phyloP scores from a whole-genome alignment of 2,113 vertebrate species.

The Aphelocoma coerulescens region DNA sequence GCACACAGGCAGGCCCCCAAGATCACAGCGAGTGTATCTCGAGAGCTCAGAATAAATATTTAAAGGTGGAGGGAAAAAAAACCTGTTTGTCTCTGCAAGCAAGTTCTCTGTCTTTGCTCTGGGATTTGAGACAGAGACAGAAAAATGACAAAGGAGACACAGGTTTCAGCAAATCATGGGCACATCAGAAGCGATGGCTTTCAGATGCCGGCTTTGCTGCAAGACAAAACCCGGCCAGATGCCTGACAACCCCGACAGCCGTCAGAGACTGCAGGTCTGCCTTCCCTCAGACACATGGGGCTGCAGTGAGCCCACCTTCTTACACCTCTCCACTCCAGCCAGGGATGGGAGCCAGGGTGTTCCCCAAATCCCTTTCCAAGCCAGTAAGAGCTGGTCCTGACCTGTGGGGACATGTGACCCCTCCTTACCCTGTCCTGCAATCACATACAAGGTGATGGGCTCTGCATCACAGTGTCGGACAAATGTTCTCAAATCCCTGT shows the following conservation, averaged over 20 bases:
- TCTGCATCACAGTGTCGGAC: not conserved
- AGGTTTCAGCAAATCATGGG: slow-evolving; percentile 35
- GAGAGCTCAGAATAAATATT: slow-evolving; percentile 45
- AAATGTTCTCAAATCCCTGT: not conserved
- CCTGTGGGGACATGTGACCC: fast-evolving
- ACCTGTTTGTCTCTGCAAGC: not conserved
- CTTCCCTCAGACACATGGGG: not conserved
- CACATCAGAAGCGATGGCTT: slow-evolving; percentile 8
- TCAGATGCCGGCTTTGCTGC: not conserved
- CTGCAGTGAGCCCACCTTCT: not conserved
- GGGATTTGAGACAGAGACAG: slow-evolving; percentile 36
- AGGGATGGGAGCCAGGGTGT: not conserved
- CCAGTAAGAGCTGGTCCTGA: not conserved
- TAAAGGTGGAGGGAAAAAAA: not conserved
- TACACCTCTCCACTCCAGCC: not conserved
- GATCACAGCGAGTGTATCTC: not conserved
- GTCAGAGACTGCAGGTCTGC: not conserved
- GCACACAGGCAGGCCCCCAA: not conserved
- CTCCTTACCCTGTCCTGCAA: fast-evolving
- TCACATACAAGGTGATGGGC: not conserved
- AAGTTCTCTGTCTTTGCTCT: slow-evolving; percentile 23
- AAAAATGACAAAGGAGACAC: slow-evolving; percentile 17
- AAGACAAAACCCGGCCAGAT: not conserved
- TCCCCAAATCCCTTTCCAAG: not conserved
- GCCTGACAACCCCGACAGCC: not conserved